Percentiles rank a stretch among this genome's conserved stretches.
Conservation (phyloP, 1,140 invertebrate genomes). For the Maniola jurtina region DNA sequence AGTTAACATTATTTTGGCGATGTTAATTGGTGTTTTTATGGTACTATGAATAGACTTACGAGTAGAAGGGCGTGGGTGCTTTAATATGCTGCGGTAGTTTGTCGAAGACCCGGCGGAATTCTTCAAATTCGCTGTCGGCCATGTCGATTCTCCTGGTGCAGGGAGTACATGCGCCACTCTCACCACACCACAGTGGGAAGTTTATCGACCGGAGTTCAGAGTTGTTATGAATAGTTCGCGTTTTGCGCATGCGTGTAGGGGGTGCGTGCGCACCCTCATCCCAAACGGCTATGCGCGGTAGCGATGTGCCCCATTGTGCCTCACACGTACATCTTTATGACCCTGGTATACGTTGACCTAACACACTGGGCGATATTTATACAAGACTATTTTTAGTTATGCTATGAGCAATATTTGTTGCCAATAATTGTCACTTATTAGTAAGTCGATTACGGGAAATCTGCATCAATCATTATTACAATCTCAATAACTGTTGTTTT, state of each 20-base stretch:
- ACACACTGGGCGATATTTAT: too few relatives aligned
- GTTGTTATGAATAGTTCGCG: slow-evolving; percentile 23
- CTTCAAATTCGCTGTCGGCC: slow-evolving; percentile 95
- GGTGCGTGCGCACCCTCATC: slow-evolving; percentile 40
- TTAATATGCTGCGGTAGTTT: slow-evolving; percentile 88
- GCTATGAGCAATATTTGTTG: too few relatives aligned
- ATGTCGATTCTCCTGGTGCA: slow-evolving; percentile 78
- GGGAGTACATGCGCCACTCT: slow-evolving; percentile 56
- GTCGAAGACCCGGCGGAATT: slow-evolving; percentile 92
- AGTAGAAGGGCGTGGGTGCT: slow-evolving; percentile 85
- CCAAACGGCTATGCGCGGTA: slow-evolving; percentile 1
- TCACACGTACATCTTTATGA: neutral
- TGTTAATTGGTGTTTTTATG: neutral
- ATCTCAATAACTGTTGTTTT: too few relatives aligned
- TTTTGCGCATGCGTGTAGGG: slow-evolving; percentile 39
- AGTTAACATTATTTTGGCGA: neutral
- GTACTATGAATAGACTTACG: slow-evolving; percentile 77
- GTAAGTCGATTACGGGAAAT: too few relatives aligned
- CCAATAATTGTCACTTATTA: too few relatives aligned
- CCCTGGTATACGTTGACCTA: too few relatives aligned
- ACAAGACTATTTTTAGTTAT: too few relatives aligned
- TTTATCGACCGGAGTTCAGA: slow-evolving; percentile 51
- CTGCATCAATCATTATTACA: too few relatives aligned
- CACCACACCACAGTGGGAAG: slow-evolving; percentile 34
- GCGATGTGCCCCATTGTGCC: neutral